Evolutionary conservation across 2,113 vertebrate species (phyloP).

Genomic region (Dipodomys ordii): DNA sequence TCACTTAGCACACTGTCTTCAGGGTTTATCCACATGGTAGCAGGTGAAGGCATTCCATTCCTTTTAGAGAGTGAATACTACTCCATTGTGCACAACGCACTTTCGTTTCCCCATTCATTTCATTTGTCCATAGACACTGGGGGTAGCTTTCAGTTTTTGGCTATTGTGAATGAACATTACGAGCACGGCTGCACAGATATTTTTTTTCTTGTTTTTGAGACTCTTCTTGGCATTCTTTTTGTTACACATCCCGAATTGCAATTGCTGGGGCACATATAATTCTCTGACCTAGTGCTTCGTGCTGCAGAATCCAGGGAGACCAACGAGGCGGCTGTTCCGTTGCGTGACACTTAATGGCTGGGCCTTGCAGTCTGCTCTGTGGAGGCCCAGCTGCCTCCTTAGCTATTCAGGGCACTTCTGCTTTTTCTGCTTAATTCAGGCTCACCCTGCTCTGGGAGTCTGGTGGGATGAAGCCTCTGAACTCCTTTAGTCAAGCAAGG

Average conservation of each 20-base stretch:
- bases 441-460: neutral
- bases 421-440: neutral
- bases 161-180: neutral
- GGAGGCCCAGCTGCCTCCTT: neutral
- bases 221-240: neutral
- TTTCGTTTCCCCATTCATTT: neutral
- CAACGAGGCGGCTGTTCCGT: neutral
- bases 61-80: conserved; percentile 47
- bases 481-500: neutral
- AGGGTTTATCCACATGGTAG: neutral
- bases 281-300: neutral
- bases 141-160: neutral
- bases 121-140: accelerated
- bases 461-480: neutral
- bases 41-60: neutral
- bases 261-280: neutral
- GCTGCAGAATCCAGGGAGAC: neutral
- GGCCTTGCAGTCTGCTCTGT: no score
- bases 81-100: neutral
- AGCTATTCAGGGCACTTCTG: neutral
- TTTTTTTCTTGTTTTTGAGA: neutral
- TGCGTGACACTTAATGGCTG: accelerated
- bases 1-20: conserved; percentile 20
- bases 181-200: neutral
- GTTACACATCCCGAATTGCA: neutral